Evolutionary conservation across 2,888 invertebrate species (phyloP).

Genomic region (Galerucella nymphaeae): DNA sequence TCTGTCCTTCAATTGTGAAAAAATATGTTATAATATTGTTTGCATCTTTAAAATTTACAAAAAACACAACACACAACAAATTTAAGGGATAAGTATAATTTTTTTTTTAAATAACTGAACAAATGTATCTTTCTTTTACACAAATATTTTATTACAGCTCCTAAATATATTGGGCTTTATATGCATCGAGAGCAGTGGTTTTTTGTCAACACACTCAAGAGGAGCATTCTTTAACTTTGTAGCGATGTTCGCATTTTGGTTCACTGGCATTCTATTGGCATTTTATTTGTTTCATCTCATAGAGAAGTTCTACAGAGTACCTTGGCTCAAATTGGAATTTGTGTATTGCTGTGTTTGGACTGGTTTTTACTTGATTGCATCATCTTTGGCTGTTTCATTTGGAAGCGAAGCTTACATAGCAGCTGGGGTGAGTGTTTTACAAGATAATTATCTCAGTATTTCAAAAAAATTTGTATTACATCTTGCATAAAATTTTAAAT

Average conservation of each 20-base stretch:
- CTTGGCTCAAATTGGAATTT: constrained; percentile 88
- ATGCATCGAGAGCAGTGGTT: constrained; percentile 72
- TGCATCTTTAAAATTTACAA: no score
- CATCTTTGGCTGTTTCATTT: constrained; percentile 75
- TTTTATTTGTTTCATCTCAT: constrained; percentile 88
- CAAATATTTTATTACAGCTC: constrained; percentile 65
- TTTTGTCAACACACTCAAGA: constrained; percentile 64
- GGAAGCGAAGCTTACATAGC: constrained; percentile 72
- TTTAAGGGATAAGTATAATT: background rate
- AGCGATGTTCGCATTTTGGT: constrained; percentile 87
- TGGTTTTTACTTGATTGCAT: constrained; percentile 79
- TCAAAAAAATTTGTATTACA: no score
- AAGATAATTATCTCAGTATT: no score
- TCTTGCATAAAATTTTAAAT: background rate
- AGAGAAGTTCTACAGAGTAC: constrained; percentile 85
- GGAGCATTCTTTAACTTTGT: constrained; percentile 83
- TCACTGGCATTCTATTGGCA: constrained; percentile 80
- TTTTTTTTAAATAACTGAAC: background rate
- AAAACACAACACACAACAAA: no score
- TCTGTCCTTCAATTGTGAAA: background rate
- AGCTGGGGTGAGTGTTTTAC: constrained; percentile 75
- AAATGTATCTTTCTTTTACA: background rate
- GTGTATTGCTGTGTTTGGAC: constrained; percentile 80
- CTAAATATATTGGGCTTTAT: constrained; percentile 83
- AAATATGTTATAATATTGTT: background rate